phyloP scores from a whole-genome alignment of 1,140 invertebrate genomes.

The Wasmannia auropunctata region DNA sequence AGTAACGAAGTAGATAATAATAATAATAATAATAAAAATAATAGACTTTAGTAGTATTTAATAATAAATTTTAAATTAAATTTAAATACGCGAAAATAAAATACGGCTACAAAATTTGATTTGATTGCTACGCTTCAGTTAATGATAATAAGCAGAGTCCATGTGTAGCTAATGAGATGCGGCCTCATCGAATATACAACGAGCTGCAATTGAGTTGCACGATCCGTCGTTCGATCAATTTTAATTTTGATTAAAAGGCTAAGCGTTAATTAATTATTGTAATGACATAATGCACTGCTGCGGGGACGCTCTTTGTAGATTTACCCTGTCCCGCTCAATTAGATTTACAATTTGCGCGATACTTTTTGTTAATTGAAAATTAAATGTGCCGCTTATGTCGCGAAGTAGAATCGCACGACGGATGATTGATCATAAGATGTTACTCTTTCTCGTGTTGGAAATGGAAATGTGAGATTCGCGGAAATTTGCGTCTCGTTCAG shows the following conservation, averaged over 20 bases:
- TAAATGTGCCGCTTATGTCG: neutral
- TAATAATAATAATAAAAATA: too few relatives aligned
- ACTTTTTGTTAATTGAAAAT: neutral
- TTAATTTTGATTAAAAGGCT: neutral
- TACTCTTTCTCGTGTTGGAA: too few relatives aligned
- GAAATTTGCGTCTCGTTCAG: neutral
- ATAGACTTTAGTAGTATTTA: too few relatives aligned
- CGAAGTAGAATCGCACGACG: neutral
- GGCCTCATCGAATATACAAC: neutral
- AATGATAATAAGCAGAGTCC: neutral
- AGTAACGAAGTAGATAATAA: neutral
- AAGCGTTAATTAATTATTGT: constrained; percentile 22
- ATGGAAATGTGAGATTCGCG: neutral
- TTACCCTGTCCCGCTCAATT: neutral
- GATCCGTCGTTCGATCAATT: neutral
- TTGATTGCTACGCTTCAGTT: neutral
- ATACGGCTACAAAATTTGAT: neutral
- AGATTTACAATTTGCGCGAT: neutral
- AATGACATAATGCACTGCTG: neutral
- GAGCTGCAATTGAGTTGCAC: neutral
- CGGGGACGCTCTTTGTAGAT: neutral
- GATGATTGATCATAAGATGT: neutral
- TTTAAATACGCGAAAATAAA: neutral
- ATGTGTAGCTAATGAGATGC: neutral
- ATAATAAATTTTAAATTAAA: neutral